Evolutionary conservation across 1,140 invertebrate genomes (phyloP).

Genomic region (Frieseomelitta varia): DNA sequence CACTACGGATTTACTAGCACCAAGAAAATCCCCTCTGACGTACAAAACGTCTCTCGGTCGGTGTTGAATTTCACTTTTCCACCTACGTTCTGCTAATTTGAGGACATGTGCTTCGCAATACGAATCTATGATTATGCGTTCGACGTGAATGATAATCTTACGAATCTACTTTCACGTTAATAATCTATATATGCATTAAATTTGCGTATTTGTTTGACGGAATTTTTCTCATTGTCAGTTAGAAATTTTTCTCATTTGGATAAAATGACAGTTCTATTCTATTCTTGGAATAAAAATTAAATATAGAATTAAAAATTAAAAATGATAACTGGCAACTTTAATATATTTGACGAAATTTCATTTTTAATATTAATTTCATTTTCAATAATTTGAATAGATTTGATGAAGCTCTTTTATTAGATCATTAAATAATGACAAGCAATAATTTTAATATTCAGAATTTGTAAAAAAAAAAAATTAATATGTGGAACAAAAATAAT

Average conservation of each 20-base stretch:
- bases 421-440: no score
- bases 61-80: conserved; percentile 66
- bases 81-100: conserved; percentile 61
- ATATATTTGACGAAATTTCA: no score
- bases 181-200: not conserved
- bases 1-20: conserved; percentile 61
- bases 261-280: no score
- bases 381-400: no score
- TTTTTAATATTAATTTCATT: no score
- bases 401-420: no score
- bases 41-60: conserved; percentile 26
- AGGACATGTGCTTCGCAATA: conserved; percentile 32
- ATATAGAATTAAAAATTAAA: no score
- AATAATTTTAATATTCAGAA: not conserved
- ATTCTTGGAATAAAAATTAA: no score
- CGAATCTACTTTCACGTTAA: not conserved
- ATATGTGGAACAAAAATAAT: no score
- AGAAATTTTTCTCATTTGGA: no score
- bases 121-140: not conserved
- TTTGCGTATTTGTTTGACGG: not conserved
- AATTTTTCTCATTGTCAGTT: not conserved
- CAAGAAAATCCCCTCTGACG: conserved; percentile 51
- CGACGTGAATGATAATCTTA: conserved; percentile 9
- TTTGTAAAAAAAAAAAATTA: not conserved
- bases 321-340: no score